Percentiles rank a stretch among this genome's conserved stretches.
Conservation (phyloP, 1,140 invertebrate genomes). For the Helicorthomorpha holstii region DNA sequence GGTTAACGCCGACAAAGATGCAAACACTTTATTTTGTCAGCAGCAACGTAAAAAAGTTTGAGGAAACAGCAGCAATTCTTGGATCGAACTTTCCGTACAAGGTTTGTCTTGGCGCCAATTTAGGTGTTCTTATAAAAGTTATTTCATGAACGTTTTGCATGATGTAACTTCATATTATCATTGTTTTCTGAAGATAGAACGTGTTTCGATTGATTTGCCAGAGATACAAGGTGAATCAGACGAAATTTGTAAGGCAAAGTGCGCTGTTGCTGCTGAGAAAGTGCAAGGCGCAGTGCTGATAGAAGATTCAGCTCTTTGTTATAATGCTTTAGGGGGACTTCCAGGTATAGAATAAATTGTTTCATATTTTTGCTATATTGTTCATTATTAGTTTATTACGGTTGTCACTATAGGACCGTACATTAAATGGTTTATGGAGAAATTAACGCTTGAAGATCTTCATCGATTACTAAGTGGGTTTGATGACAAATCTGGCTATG, state of each 20-base stretch:
- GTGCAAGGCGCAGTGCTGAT: conserved; percentile 71
- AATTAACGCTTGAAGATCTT: conserved; percentile 70
- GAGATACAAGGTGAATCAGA: conserved; percentile 85
- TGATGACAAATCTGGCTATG: conserved; percentile 83
- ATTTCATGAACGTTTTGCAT: background rate
- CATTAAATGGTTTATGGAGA: conserved; percentile 94
- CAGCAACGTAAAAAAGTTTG: conserved; percentile 79
- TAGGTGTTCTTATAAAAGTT: background rate
- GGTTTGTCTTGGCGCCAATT: conserved; percentile 17
- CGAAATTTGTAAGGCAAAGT: conserved; percentile 69
- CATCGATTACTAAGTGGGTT: conserved; percentile 56
- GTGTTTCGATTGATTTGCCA: conserved; percentile 59
- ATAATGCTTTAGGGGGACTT: conserved; percentile 77
- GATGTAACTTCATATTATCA: conserved; percentile 3
- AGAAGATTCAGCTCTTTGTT: conserved; percentile 89
- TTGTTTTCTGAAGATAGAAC: conserved; percentile 24
- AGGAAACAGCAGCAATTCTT: conserved; percentile 71
- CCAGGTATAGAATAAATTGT: conserved; percentile 33
- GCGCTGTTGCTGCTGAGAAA: conserved; percentile 52
- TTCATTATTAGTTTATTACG: background rate
- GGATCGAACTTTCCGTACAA: conserved; percentile 51
- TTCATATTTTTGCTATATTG: background rate
- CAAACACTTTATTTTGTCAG: too few relatives aligned
- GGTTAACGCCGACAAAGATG: too few relatives aligned
- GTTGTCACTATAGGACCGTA: conserved; percentile 47